Base-by-base conservation (phyloP, 2,888 invertebrate genomes). In the Cryptophagus acutangulus region DNA sequence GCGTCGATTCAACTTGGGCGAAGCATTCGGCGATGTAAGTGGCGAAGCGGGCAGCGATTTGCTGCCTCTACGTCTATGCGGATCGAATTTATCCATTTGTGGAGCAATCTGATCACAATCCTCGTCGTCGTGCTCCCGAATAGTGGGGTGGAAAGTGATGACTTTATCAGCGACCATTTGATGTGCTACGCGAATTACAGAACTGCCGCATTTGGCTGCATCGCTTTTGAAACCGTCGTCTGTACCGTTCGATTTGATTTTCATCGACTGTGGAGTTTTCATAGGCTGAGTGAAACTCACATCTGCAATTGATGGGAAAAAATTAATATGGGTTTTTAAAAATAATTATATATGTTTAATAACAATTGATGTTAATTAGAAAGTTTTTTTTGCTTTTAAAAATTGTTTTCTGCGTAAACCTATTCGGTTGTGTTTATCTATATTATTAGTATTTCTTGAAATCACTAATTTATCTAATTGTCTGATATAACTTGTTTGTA, bases 181-280 rank as follows among this genome's bases (percentile, higher is more conserved):
- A 51, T 77, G 69, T 3, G 74, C 74, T 33, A 79, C 76, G 51
- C 71, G 67, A 17, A 79, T 74, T 34, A 81, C 76, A 5, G 79
- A 79, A 40, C 74, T 74, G 33, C 79, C 84, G 55, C 85, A 84
- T 33, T 81, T 80, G 29, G 84, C 81, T 17, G 79, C 78, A 60
- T 81, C 80, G 42, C 78, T 67, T 65, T 78, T 79, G 65, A 81
- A 81, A 38, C 83, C 84, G 71, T 85, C 84, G 61, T 84, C 84
- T 0, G 75, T 76, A 3, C 81, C 82, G 28, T 76, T 77, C 2
- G 83, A 78, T 65, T 78, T 79, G 16, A 50, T 49, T 30, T 54
- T 53, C 39, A 58, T 55, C 1, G 46, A 43, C 17, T 43, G 46
- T 1, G 52, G 38, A 24, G 29, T 43, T 13, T 40, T 33, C n/a